Evolutionary conservation across 2,797 vertebrate species (phyloP).

Genomic region (Smutsia temminckii): DNA sequence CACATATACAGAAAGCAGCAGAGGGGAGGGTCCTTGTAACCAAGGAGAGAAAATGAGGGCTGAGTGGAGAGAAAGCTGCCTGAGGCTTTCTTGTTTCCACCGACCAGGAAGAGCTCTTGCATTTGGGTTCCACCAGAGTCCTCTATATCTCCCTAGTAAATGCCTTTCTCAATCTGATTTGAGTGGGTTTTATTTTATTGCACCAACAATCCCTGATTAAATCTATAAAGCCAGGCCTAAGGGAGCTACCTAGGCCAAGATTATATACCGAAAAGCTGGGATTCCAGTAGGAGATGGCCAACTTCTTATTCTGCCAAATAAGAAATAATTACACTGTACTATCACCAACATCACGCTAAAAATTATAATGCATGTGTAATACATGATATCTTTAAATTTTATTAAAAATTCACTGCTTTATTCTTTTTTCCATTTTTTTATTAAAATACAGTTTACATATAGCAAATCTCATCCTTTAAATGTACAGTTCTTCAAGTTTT

Average conservation of each 20-base stretch:
- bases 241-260: neutral
- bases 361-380: neutral
- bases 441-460: neutral
- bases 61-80: neutral
- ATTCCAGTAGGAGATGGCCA: neutral
- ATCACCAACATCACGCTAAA: neutral
- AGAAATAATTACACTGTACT: neutral
- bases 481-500: neutral
- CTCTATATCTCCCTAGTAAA: neutral
- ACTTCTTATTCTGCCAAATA: neutral
- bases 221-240: neutral
- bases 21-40: neutral
- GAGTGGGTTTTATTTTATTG: neutral
- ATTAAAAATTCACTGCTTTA: neutral
- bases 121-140: neutral
- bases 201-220: neutral
- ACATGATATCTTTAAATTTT: neutral
- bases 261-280: neutral
- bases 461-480: neutral
- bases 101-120: neutral
- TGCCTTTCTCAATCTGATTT: neutral
- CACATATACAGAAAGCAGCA: neutral
- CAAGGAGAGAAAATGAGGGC: neutral
- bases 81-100: neutral
- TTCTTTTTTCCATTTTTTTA: slow-evolving; percentile 21